Percentiles rank a stretch among this genome's conserved stretches.
These are phyloP conservation scores for Steinernema carpocapsae DNA, from an alignment of 2,888 invertebrate species.

Conservation along the genomic window DNA sequence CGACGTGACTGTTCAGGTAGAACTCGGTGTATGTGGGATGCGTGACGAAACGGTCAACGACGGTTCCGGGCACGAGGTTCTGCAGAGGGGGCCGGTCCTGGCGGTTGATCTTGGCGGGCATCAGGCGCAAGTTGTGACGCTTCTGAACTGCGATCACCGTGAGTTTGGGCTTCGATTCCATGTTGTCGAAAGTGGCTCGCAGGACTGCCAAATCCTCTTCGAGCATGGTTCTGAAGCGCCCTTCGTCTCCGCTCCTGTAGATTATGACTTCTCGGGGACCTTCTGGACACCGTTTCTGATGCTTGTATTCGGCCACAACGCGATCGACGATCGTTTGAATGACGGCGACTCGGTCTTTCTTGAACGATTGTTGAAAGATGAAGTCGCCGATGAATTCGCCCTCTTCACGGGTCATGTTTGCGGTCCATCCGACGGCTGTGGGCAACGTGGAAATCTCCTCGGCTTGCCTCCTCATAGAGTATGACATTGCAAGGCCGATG, in stretches of 20 bases:
- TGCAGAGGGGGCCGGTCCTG: constrained; percentile 37
- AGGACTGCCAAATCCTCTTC: background rate
- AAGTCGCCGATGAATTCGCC: constrained; percentile 53
- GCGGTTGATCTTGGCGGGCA: background rate
- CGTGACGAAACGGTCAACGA: constrained; percentile 53
- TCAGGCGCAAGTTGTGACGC: constrained; percentile 51
- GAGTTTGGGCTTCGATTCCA: constrained; percentile 42
- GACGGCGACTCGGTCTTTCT: constrained; percentile 42
- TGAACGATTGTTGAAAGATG: constrained; percentile 31
- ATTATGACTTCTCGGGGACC: constrained; percentile 49
- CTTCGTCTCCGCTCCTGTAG: constrained; percentile 58
- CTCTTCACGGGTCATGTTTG: constrained; percentile 42
- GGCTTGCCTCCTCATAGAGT: no score
- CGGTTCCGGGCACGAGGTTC: constrained; percentile 59
- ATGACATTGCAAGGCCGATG: background rate
- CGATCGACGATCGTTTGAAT: background rate
- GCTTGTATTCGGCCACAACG: background rate
- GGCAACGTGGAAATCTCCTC: background rate
- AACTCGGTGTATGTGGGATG: constrained; percentile 60
- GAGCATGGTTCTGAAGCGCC: constrained; percentile 38
- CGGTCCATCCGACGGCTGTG: constrained; percentile 15
- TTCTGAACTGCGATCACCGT: constrained; percentile 57
- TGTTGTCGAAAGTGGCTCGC: background rate
- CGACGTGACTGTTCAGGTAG: constrained; percentile 60
- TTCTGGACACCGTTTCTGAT: background rate